Percentiles rank a stretch among this genome's conserved stretches.
Evolutionary conservation across 2,113 vertebrate genomes (phyloP).

Genomic region (Solea solea): DNA sequence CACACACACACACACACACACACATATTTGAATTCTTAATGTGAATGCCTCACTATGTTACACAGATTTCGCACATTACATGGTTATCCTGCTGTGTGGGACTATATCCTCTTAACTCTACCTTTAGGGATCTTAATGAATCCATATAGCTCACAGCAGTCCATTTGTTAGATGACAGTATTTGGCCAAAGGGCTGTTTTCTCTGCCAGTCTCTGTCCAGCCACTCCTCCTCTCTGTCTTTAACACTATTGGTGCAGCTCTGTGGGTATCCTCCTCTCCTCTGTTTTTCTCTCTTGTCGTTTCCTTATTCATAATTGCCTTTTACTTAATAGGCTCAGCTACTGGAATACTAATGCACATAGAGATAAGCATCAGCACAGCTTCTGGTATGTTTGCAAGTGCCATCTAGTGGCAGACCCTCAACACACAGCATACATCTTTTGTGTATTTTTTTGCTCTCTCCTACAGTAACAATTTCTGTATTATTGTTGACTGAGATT

Average conservation of each 20-base stretch:
- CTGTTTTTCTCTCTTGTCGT: slow-evolving; percentile 62
- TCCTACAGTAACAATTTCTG: slow-evolving; percentile 12
- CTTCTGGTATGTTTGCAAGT: slow-evolving; percentile 53
- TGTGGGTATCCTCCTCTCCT: slow-evolving; percentile 72
- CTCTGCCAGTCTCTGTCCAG: slow-evolving; percentile 49
- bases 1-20: slow-evolving; percentile 18
- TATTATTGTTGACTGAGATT: slow-evolving; percentile 31
- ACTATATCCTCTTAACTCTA: slow-evolving; percentile 55
- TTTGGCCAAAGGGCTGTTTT: slow-evolving; percentile 56
- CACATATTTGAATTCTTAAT: slow-evolving; percentile 35
- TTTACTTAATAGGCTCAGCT: slow-evolving; percentile 81
- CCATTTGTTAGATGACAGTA: slow-evolving; percentile 60
- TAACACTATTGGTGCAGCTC: slow-evolving; percentile 67
- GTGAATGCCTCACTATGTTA: slow-evolving; percentile 33
- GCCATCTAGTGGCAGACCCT: slow-evolving; percentile 75
- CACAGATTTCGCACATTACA: slow-evolving; percentile 36
- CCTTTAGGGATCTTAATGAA: slow-evolving; percentile 64
- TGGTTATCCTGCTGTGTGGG: slow-evolving; percentile 37
- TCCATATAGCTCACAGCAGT: slow-evolving; percentile 69
- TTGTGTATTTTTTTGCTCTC: background rate
- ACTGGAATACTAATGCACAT: slow-evolving; percentile 77
- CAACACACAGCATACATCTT: slow-evolving; percentile 13
- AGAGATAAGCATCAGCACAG: slow-evolving; percentile 59
- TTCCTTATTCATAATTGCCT: slow-evolving; percentile 81
- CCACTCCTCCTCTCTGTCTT: slow-evolving; percentile 57